Evolutionary conservation across 1,140 invertebrate species (phyloP), one percentile per base, ranked within the genome.

Genomic region (Drosophila takahashii): DNA sequence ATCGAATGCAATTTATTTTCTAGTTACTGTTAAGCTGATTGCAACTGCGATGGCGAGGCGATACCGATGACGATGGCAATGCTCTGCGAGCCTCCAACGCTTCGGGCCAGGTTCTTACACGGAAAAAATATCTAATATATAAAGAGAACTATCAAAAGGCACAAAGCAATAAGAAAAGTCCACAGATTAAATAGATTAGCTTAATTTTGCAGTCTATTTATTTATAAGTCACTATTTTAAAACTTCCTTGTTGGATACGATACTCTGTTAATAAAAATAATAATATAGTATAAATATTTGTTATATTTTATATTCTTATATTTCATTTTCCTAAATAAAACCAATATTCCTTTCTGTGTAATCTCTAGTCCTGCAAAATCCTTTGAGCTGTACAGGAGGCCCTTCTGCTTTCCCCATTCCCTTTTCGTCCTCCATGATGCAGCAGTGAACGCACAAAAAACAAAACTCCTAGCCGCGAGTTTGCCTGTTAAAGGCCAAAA

Each of bases 1-100:
- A 86, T 86, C 83, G 83, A 86, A 86, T 86, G 83, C 83, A 86
- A 86, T 86, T 86, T 86, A 86, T 86, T 86, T 86, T 86, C 83
- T 86, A 86, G 83, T 86, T 86, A 86, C 83, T 77, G 83, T 86
- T 86, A 86, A 86, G 83, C 83, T 86, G 83, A 86, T 86, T 86
- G 83, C 83, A 86, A 76, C 83, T 45, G 42, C 81, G 62, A 80
- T 72, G 76, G 44, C 27, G n/a, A 16, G 41, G 9, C 61, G 56
- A 51, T 62, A 62, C 41, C 16, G 41, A 44, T 47, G 9, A 32
- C 50, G 37, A 59, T 47, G 9, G 32, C 50, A 32, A 59, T 67
- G 41, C 39, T 67, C 61, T 45, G n/a, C 36, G 41, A 34, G 62
- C 54, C 61, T 74, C 34, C 29, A 50, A 26, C 44, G 52, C 47